Conservation (phyloP, 64 coral and sea anemone genomes). For the Porites lutea region DNA sequence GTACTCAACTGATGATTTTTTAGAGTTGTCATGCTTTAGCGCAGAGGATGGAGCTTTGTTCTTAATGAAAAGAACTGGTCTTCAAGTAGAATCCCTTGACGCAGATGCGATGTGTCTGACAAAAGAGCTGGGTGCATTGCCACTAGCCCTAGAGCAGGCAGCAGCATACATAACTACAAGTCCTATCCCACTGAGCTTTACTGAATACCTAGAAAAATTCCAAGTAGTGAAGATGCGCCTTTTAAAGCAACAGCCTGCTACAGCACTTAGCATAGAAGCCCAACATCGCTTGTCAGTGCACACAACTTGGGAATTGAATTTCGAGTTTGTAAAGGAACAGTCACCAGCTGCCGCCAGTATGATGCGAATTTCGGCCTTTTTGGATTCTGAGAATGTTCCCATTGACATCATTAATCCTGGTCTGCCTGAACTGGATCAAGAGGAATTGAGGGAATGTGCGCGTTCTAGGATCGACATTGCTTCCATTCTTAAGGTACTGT, state of each 20-base stretch:
- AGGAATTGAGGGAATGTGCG: too few relatives aligned
- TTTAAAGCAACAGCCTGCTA: background rate
- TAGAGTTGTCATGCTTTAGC: constrained; percentile 28
- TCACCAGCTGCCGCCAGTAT: constrained; percentile 54
- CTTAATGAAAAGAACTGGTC: constrained; percentile 15
- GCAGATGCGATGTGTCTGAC: constrained; percentile 6
- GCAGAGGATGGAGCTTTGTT: constrained; percentile 46
- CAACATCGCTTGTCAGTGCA: constrained; percentile 26
- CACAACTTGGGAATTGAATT: constrained; percentile 66
- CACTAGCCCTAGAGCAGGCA: constrained; percentile 58
- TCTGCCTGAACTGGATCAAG: too few relatives aligned
- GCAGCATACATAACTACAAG: constrained; percentile 52
- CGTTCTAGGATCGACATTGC: background rate
- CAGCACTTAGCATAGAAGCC: constrained; percentile 30
- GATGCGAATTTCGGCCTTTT: constrained; percentile 59
- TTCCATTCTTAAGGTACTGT: background rate
- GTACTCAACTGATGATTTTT: background rate
- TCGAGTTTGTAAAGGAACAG: constrained; percentile 28
- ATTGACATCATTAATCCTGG: constrained; percentile 25
- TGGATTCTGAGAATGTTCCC: constrained; percentile 46
- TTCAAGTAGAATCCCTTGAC: background rate
- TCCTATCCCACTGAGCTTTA: constrained; percentile 50
- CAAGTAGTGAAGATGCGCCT: background rate
- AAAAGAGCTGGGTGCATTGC: constrained; percentile 34
- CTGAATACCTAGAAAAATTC: constrained; percentile 14